Evolutionary conservation across 2,888 invertebrate species (phyloP), one percentile per base, ranked within the genome.

Genomic region (Toxonevra muliebris): DNA sequence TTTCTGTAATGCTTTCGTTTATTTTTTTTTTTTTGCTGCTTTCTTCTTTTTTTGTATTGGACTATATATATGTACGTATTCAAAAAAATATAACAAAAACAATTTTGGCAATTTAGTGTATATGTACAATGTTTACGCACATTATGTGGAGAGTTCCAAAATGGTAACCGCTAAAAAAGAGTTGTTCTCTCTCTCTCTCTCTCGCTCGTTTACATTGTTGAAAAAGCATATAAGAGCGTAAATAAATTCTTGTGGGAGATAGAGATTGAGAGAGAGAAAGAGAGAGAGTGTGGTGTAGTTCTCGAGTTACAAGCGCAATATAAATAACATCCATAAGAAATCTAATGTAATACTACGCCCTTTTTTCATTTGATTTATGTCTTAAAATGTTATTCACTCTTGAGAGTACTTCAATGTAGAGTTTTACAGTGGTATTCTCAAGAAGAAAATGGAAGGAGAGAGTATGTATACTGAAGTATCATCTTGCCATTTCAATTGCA

Each of bases 341-440:
- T 17, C 15, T 15, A 59, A 62, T 59, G 65, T 70, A 50, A 67
- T 55, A 30, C 30, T 30, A 70, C 70, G 68, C 70, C 68, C 68
- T 68, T 68, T 66, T 65, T 61, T 54, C 68, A 54, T 53, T 59
- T 65, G 58, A 65, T 65, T 65, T 65, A 58, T 64, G 48, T 20
- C 52, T 58, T 30, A 4, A 30, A 30, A 30, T 30, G 30, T 30
- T 30, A 30, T 30, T 30, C 30, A 30, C 7, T 30, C 30, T 30
- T 30, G 30, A 30, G 30, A 30, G 30, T 30, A 30, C 30, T 30
- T 30, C 30, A 30, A 30, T 30, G 30, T 30, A 30, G 30, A 30
- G 30, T 30, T 30, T 30, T 30, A 30, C 30, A 30, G 30, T 30
- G 30, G 30, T 30, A 30, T 30, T 30, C 30, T 30, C 3, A 30